Base-by-base conservation (phyloP, 2,888 invertebrate genomes). In the Spilosoma lubricipeda region DNA sequence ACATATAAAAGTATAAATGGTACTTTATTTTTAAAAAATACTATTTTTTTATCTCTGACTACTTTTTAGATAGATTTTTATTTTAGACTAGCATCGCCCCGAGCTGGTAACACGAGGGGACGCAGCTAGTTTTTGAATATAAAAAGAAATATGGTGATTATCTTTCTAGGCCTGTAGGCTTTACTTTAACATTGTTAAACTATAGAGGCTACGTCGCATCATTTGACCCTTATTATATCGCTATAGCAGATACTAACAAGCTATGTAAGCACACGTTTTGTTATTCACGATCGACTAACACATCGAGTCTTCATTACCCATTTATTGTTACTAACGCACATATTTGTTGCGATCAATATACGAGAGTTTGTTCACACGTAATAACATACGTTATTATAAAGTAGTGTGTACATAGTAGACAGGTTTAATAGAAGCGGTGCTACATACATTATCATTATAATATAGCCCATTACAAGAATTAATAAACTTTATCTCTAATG, bases 211-310 rank as follows among this genome's bases (percentile, higher is more conserved):
- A 85, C 77, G 75, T 74, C 76, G 79, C 84, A 74, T 67, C 65
- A 72, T 87, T 91, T 90, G 93, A 92, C 91, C 93, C 91, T 87
- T 74, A 76, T 76, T 80, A 85, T 89, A 91, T 91, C 90, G 93
- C 90, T 87, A 83, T 89, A 89, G 89, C 89, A 90, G 90, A 77
- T 83, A 81, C 68, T 73, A 74, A 30, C 39, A 39, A 15, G 27
- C 23, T 77, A 77, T 70, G 77, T 71, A 73, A 82, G 83, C 82
- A 70, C 42, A 70, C 70, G 30, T 23, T 83, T 82, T 85, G 73
- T 77, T 82, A 72, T 77, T 75, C 70, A 77, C 69, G 45, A 77
- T 75, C 72, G 74, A 80, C 77, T 78, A 85, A 86, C 81, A 71
- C 77, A 66, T 76, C 66, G 71, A 78, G 64, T 78, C 76, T 79